A percentile compares a stretch with the other conserved stretches of the same genome.
These are phyloP conservation scores for Aix galericulata DNA, from an alignment of 2,113 vertebrate genomes.

Conservation along the genomic window DNA sequence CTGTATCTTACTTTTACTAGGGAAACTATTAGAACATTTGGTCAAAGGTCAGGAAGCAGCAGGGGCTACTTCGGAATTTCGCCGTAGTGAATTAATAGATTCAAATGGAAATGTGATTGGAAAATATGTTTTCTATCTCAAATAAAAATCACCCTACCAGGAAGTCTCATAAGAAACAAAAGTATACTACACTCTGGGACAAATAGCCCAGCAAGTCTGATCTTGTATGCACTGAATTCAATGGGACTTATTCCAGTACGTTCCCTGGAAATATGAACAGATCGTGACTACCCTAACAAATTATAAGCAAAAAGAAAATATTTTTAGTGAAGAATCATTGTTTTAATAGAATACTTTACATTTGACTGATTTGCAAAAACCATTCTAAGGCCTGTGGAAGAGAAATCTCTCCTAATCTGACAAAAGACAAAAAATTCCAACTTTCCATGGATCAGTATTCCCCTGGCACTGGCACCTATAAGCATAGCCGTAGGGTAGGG, in stretches of 20 bases:
- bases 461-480: accelerated
- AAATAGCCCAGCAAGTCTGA: background rate
- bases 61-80: background rate
- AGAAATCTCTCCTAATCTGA: background rate
- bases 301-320: background rate
- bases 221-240: background rate
- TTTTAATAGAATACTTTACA: background rate
- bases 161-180: background rate
- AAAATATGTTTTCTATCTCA: background rate
- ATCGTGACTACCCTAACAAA: background rate
- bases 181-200: background rate
- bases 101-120: background rate
- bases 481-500: background rate
- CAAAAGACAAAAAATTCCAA: background rate
- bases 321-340: background rate
- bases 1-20: background rate
- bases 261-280: background rate
- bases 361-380: background rate
- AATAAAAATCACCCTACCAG: background rate
- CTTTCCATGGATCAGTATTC: background rate
- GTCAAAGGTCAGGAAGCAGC: constrained; percentile 27
- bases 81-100: background rate
- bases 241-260: background rate
- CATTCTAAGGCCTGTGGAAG: background rate
- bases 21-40: background rate